Evolutionary conservation across 2,888 invertebrate species (phyloP).

Genomic region (Rhagonycha fulva): DNA sequence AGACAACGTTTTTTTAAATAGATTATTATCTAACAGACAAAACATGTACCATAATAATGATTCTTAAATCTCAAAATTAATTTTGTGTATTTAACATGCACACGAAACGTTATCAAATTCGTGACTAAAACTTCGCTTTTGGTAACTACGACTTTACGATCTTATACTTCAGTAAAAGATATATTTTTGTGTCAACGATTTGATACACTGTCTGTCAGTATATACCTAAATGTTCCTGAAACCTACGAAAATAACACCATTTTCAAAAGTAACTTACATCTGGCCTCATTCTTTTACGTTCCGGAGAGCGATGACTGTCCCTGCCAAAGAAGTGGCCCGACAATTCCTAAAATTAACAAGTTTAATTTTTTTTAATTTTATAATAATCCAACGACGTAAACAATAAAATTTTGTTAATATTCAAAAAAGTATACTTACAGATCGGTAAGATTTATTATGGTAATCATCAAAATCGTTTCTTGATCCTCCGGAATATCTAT

Average conservation of each 20-base stretch:
- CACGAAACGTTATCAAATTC: not conserved
- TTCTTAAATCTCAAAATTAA: not conserved
- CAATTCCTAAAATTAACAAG: slow-evolving; percentile 13
- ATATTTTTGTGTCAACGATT: not conserved
- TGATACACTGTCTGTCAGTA: not conserved
- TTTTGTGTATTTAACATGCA: not conserved
- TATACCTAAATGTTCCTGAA: not conserved
- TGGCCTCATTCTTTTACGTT: slow-evolving; percentile 65
- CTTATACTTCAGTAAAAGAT: not conserved
- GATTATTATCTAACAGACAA: not conserved
- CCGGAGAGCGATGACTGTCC: slow-evolving; percentile 64
- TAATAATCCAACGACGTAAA: not conserved
- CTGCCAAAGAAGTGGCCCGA: slow-evolving; percentile 54
- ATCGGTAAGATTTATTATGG: slow-evolving; percentile 46
- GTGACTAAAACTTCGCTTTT: not conserved
- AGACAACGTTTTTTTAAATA: not conserved
- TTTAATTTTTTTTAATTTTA: not conserved
- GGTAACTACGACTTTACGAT: not conserved
- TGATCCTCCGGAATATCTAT: slow-evolving; percentile 43
- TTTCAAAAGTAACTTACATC: slow-evolving; percentile 56
- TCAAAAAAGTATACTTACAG: slow-evolving; percentile 42
- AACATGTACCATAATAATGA: not conserved
- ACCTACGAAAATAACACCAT: not conserved
- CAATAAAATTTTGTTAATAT: not conserved
- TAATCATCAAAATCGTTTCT: slow-evolving; percentile 46